These are phyloP conservation scores for Molorchus minor DNA, from an alignment of 2,888 invertebrate species.

Conservation along the genomic window DNA sequence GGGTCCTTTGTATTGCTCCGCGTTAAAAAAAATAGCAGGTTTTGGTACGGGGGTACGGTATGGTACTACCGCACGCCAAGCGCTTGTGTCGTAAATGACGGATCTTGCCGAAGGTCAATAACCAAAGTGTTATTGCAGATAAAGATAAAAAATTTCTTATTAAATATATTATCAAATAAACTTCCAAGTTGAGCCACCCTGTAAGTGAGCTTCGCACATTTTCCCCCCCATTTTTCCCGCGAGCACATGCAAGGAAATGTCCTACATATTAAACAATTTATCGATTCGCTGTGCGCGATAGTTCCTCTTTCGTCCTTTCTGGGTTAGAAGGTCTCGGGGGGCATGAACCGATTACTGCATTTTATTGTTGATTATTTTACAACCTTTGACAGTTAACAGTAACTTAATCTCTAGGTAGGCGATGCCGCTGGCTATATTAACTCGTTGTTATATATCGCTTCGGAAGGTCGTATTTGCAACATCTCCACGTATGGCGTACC, in stretches of 20 bases:
- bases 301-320: conserved; percentile 12
- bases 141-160: not conserved
- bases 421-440: conserved; percentile 4
- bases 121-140: not conserved
- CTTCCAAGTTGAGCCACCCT: not conserved
- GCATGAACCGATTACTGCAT: conserved; percentile 11
- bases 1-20: no score
- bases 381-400: conserved; percentile 10
- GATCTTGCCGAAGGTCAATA: not conserved
- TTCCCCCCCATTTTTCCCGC: not conserved
- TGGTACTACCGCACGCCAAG: not conserved
- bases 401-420: not conserved
- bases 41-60: no score
- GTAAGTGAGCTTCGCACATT: no score
- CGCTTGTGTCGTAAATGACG: not conserved
- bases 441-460: conserved; percentile 1
- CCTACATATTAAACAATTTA: not conserved
- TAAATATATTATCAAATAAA: not conserved
- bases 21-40: no score
- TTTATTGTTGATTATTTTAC: conserved; percentile 4
- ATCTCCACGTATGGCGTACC: not conserved
- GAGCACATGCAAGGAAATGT: not conserved
- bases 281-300: conserved; percentile 2
- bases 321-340: conserved; percentile 13
- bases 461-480: not conserved